Conservation (phyloP, 1,140 invertebrate genomes). For the Drosophila repleta region DNA sequence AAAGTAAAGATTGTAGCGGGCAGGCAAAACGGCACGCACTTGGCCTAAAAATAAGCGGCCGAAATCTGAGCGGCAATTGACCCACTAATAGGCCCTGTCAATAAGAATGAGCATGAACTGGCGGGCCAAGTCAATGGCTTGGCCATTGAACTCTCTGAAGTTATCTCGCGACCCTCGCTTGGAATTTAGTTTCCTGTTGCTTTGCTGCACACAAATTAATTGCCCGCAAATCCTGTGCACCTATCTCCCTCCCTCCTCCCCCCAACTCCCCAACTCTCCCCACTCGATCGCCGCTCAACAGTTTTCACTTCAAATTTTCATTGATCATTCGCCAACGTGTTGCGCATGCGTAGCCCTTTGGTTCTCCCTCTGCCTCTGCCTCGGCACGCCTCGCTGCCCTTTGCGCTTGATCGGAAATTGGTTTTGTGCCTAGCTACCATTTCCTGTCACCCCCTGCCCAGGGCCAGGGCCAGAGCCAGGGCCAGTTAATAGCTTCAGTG, state of each 20-base stretch:
- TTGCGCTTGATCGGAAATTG: constrained; percentile 75
- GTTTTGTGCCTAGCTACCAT: constrained; percentile 63
- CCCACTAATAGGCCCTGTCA: constrained; percentile 76
- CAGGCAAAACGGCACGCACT: constrained; percentile 33
- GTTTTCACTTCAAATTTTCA: constrained; percentile 76
- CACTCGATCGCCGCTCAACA: constrained; percentile 53
- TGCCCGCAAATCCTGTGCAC: constrained; percentile 80
- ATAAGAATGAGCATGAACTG: constrained; percentile 49
- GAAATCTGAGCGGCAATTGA: constrained; percentile 63
- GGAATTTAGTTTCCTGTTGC: constrained; percentile 61
- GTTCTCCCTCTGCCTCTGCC: background rate
- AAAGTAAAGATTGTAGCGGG: constrained; percentile 12
- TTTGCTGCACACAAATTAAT: constrained; percentile 73
- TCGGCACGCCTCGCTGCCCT: constrained; percentile 50
- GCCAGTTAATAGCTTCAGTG: constrained; percentile 70
- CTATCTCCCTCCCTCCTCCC: constrained; percentile 2
- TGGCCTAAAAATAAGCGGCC: constrained; percentile 53
- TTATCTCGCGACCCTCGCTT: constrained; percentile 1
- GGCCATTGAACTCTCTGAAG: constrained; percentile 62
- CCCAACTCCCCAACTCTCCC: constrained; percentile 5
- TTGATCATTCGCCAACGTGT: constrained; percentile 70
- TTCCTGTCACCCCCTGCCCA: constrained; percentile 55
- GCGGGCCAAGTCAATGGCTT: constrained; percentile 19
- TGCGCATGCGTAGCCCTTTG: constrained; percentile 64
- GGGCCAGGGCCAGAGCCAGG: no score